A percentile compares a stretch with the other conserved stretches of the same genome.
phyloP scores from a whole-genome alignment of 2,888 invertebrate genomes.

The Tigriopus californicus region DNA sequence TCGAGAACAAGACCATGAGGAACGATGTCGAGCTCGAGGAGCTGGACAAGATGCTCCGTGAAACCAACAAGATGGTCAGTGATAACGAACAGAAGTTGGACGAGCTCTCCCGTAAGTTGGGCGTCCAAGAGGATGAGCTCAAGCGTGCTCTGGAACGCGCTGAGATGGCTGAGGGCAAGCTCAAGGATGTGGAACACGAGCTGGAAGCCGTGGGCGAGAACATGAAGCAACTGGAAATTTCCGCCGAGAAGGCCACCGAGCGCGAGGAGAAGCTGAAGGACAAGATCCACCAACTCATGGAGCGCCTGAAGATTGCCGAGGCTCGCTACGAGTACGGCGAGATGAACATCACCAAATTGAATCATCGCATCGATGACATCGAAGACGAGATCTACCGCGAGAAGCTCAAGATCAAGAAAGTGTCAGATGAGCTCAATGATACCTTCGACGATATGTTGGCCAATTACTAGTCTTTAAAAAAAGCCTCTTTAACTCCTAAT shows the following conservation, averaged over 20 bases:
- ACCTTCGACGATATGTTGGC: slow-evolving; percentile 16
- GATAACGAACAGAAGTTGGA: slow-evolving; percentile 16
- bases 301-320: slow-evolving; percentile 10
- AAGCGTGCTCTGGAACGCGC: slow-evolving; percentile 14
- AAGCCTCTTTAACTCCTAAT: too few species aligned
- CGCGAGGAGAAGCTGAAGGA: slow-evolving; percentile 12
- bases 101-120: slow-evolving; percentile 13
- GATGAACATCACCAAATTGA: slow-evolving; percentile 17
- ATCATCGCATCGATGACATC: slow-evolving; percentile 14
- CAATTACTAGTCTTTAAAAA: slow-evolving; percentile 6
- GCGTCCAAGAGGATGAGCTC: slow-evolving; percentile 15
- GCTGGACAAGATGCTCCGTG: slow-evolving; percentile 12
- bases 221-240: slow-evolving; percentile 16
- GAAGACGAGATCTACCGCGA: slow-evolving; percentile 16
- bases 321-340: slow-evolving; percentile 15
- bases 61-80: slow-evolving; percentile 15
- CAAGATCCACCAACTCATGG: slow-evolving; percentile 12
- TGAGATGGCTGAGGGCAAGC: slow-evolving; percentile 13
- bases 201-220: slow-evolving; percentile 15
- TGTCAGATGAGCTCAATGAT: slow-evolving; percentile 14
- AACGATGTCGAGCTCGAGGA: slow-evolving; percentile 15
- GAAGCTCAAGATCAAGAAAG: slow-evolving; percentile 17
- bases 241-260: slow-evolving; percentile 13
- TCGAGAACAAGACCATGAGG: slow-evolving; percentile 15
- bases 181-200: slow-evolving; percentile 14